Evolutionary conservation across 2,797 vertebrate species (phyloP), one percentile per base, ranked within the genome.

Genomic region (Pantherophis vulpinus): DNA sequence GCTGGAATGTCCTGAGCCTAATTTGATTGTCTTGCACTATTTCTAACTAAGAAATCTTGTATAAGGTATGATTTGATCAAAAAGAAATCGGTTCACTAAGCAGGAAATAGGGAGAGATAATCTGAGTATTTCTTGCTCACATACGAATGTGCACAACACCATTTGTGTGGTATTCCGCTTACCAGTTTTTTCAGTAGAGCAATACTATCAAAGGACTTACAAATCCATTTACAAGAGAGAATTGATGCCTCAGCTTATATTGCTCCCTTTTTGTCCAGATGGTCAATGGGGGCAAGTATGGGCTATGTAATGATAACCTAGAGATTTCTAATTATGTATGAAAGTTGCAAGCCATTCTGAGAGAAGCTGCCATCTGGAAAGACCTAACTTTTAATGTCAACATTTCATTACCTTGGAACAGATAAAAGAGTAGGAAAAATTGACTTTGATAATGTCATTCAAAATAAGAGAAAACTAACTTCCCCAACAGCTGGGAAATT

Each of bases 11-110:
- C 23, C 58, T 94, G 93, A 93, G 91, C 58, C 55, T 95, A 86
- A 94, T 97, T 95, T 95, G 90, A 92, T 94, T 94, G 90, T 93
- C 91, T 95, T 95, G 37, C 91, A 94, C 11, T 95, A 94, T 96
- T 96, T 92, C 88, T 95, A 70, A 95, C 93, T 94, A 94, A 93
- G 94, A 96, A 91, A 94, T 93, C 66, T 79, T 70, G 37, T 56
- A 51, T 90, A 74, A 95, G 92, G 60, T 91, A 54, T 94, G 94
- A 51, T 20, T 66, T 92, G 29, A 79, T 61, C 2, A 86, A 32
- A 60, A 90, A 42, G 2, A 90, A 89, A 91, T 13, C 0, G 66
- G 20, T 87, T 87, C 7, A 32, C 25, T 94, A 13, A 66, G 87
- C 9, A 79, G 89, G n/a, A n/a, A 58, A 11, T 5, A 88, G 16